A percentile compares a stretch with the other conserved stretches of the same genome.
Evolutionary conservation across 2,888 invertebrate species (phyloP).

Genomic region (Molorchus minor): DNA sequence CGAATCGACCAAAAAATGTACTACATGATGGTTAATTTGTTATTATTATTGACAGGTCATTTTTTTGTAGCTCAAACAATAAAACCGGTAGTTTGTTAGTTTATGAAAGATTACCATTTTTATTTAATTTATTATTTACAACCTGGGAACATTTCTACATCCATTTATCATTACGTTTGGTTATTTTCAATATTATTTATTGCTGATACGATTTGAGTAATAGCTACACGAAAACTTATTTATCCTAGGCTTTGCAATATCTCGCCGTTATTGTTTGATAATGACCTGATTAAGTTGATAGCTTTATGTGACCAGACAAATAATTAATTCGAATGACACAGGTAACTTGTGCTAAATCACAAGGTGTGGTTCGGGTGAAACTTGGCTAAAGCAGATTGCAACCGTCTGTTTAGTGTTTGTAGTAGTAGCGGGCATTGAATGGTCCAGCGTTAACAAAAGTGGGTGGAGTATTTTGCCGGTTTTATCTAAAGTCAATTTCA

Average conservation of each 20-base stretch:
- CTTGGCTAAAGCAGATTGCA: constrained; percentile 9
- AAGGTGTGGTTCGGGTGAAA: constrained; percentile 32
- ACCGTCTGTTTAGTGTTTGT: constrained; percentile 11
- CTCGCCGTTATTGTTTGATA: constrained; percentile 11
- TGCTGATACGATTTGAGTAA: too few species aligned
- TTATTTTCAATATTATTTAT: too few species aligned
- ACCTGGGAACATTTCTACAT: too few species aligned
- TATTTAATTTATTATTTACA: not conserved
- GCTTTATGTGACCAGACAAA: constrained; percentile 24
- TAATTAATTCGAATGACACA: constrained; percentile 26
- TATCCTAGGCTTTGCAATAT: constrained; percentile 5
- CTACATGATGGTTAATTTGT: not conserved
- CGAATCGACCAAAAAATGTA: not conserved
- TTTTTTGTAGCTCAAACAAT: too few species aligned
- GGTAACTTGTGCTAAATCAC: constrained; percentile 28
- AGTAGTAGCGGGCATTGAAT: too few species aligned
- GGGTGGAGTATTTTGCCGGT: too few species aligned
- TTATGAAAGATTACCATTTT: not conserved
- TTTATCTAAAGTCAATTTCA: too few species aligned
- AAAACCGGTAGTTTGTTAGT: not conserved
- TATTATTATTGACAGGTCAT: not conserved
- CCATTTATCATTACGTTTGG: too few species aligned
- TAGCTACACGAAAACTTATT: not conserved
- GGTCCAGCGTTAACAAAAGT: too few species aligned
- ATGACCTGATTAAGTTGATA: constrained; percentile 32